Evolutionary conservation across 2,888 invertebrate genomes (phyloP).

Genomic region (Crematogaster levior): DNA sequence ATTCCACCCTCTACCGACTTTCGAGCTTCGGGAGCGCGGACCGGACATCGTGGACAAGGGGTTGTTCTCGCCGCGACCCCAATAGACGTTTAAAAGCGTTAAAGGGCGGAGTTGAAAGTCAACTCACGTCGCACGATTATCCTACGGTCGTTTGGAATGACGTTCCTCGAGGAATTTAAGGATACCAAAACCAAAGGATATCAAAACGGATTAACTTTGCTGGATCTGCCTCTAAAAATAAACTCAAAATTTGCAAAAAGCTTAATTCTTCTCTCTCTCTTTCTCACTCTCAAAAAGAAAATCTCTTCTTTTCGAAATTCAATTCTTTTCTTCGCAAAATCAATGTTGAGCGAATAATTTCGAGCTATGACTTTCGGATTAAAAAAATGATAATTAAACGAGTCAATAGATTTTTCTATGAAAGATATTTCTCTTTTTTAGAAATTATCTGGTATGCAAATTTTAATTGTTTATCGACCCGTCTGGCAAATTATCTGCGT

Average conservation of each 20-base stretch:
- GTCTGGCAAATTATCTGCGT: too few species aligned
- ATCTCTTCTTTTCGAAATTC: background rate
- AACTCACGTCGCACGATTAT: background rate
- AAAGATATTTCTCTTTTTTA: background rate
- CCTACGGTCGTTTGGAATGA: background rate
- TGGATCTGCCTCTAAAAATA: background rate
- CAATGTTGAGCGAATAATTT: background rate
- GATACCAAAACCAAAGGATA: too few species aligned
- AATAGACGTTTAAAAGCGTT: conserved; percentile 16
- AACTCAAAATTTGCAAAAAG: background rate
- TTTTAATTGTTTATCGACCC: too few species aligned
- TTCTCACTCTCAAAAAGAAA: too few species aligned
- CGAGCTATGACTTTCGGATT: background rate
- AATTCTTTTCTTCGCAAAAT: background rate
- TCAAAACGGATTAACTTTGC: conserved; percentile 25
- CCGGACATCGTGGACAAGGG: conserved; percentile 51
- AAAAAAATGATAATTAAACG: background rate
- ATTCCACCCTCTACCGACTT: conserved; percentile 52
- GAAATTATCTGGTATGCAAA: too few species aligned
- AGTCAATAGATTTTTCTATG: background rate
- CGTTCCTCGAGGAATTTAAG: conserved; percentile 50
- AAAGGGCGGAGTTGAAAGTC: conserved; percentile 13
- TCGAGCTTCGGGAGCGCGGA: conserved; percentile 49
- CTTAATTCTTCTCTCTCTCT: background rate
- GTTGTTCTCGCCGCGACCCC: background rate